A percentile compares a stretch with the other conserved stretches of the same genome.
phyloP scores from a whole-genome alignment of 2,888 invertebrate genomes.

The Phoronis australis region DNA sequence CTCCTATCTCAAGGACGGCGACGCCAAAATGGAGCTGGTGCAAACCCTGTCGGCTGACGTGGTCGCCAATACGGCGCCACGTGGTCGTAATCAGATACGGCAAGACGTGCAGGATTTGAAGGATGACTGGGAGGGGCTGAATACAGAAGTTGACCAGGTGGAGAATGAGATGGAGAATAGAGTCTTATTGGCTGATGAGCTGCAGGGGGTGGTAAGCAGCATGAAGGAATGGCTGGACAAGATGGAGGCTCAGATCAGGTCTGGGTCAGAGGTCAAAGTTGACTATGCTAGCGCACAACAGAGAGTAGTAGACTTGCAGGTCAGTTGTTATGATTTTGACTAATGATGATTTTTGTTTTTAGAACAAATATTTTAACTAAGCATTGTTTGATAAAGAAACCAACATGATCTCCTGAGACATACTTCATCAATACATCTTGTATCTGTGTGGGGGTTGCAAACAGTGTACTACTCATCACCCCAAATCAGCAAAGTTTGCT shows the following conservation, averaged over 20 bases:
- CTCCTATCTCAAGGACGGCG: slow-evolving; percentile 58
- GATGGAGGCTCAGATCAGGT: slow-evolving; percentile 29
- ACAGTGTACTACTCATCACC: too few relatives aligned
- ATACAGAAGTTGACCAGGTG: slow-evolving; percentile 59
- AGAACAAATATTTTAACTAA: too few relatives aligned
- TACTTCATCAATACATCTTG: too few relatives aligned
- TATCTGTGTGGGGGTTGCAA: too few relatives aligned
- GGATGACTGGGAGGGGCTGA: slow-evolving; percentile 42
- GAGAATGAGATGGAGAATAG: slow-evolving; percentile 81
- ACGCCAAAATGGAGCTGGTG: slow-evolving; percentile 63
- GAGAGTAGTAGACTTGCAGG: slow-evolving; percentile 31
- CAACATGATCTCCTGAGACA: too few relatives aligned
- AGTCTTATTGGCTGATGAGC: slow-evolving; percentile 84
- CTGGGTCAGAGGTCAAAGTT: slow-evolving; percentile 24
- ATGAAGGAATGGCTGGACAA: slow-evolving; percentile 71
- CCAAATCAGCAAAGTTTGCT: too few relatives aligned
- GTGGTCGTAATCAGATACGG: slow-evolving; percentile 40
- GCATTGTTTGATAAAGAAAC: too few relatives aligned
- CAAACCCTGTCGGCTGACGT: slow-evolving; percentile 59
- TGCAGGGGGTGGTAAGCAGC: slow-evolving; percentile 77
- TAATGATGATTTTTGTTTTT: too few relatives aligned
- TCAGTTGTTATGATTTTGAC: too few relatives aligned
- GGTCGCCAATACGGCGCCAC: slow-evolving; percentile 60
- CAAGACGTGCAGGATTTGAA: slow-evolving; percentile 36
- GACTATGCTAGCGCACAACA: slow-evolving; percentile 29